phyloP scores from a whole-genome alignment of 2,888 invertebrate genomes.

The Coelinius sp. region DNA sequence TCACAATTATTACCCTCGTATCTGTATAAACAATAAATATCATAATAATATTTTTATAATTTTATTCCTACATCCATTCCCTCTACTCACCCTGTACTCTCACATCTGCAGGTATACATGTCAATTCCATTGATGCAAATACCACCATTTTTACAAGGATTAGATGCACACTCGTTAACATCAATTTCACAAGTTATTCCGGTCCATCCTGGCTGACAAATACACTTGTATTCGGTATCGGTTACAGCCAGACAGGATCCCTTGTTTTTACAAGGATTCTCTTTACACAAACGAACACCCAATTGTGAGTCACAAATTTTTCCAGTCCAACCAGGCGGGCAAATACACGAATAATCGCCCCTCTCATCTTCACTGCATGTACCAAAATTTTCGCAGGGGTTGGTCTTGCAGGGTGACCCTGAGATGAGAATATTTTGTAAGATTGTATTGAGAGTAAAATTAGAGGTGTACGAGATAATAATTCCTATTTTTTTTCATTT shows the following conservation, averaged over 20 bases:
- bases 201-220: conserved; percentile 75
- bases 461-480: too few relatives aligned
- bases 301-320: conserved; percentile 81
- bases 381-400: conserved; percentile 82
- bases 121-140: conserved; percentile 82
- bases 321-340: conserved; percentile 79
- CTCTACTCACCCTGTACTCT: conserved; percentile 76
- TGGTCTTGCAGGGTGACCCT: conserved; percentile 80
- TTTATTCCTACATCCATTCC: too few relatives aligned
- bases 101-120: conserved; percentile 85
- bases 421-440: too few relatives aligned
- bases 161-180: conserved; percentile 82
- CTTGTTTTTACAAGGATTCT: conserved; percentile 85
- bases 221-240: conserved; percentile 72
- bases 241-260: conserved; percentile 81
- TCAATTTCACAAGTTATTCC: conserved; percentile 82
- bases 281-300: conserved; percentile 79
- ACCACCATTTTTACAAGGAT: conserved; percentile 81
- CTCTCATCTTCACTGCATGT: conserved; percentile 79
- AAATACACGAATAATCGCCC: conserved; percentile 82
- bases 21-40: conserved; percentile 67
- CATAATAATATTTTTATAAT: too few relatives aligned
- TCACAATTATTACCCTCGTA: conserved; percentile 83
- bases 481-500: too few relatives aligned
- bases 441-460: neutral